These are phyloP conservation scores for Opisthograptis luteolata DNA, from an alignment of 2,888 invertebrate genomes.

Conservation along the genomic window DNA sequence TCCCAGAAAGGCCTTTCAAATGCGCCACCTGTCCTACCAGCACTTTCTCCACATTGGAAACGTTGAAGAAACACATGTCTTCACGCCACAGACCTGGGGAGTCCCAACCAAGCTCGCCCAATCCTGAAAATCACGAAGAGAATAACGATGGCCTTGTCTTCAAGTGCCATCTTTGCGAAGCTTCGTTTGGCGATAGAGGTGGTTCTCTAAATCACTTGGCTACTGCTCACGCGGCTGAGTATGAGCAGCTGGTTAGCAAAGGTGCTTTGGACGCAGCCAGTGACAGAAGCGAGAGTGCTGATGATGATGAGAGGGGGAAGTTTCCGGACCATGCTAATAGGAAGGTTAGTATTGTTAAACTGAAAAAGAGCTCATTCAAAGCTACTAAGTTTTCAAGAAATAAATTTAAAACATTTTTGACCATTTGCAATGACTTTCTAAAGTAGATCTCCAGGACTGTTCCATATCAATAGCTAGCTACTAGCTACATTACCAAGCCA, in stretches of 20 bases:
- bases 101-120: slow-evolving; percentile 71
- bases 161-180: slow-evolving; percentile 97
- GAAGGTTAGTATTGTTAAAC: slow-evolving; percentile 85
- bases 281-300: slow-evolving; percentile 87
- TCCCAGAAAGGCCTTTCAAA: slow-evolving; percentile 91
- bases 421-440: no score
- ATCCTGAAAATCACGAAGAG: slow-evolving; percentile 60
- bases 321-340: slow-evolving; percentile 94
- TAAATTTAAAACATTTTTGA: no score
- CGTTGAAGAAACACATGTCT: slow-evolving; percentile 90
- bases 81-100: slow-evolving; percentile 86
- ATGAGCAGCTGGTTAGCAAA: slow-evolving; percentile 91
- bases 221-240: slow-evolving; percentile 89
- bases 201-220: slow-evolving; percentile 93
- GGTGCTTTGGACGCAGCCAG: slow-evolving; percentile 86
- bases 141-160: slow-evolving; percentile 88
- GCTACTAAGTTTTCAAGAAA: no score
- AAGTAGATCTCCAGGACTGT: no score
- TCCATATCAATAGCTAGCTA: no score
- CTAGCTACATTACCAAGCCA: no score
- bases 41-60: slow-evolving; percentile 91
- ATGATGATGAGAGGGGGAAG: slow-evolving; percentile 89
- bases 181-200: slow-evolving; percentile 91
- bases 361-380: no score
- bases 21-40: slow-evolving; percentile 92